Evolutionary conservation across 2,113 vertebrate genomes (phyloP).

Genomic region (Dermatemys mawii): DNA sequence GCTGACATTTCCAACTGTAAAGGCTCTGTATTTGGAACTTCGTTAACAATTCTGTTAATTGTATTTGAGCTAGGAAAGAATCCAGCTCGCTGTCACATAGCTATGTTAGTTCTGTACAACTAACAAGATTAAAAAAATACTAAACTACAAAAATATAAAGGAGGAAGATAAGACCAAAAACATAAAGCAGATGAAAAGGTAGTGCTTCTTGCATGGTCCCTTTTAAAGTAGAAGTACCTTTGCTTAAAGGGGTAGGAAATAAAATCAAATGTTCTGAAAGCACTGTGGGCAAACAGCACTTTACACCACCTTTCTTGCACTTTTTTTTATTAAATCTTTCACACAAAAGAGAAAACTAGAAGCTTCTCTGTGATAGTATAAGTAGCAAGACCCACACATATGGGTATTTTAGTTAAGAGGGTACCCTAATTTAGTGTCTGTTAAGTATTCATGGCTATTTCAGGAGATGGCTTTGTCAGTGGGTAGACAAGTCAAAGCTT

Average conservation of each 20-base stretch:
- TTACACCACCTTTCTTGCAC: not conserved
- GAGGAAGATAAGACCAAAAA: not conserved
- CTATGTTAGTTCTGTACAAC: slow-evolving; percentile 29
- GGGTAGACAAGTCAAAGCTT: not conserved
- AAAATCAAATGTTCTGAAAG: not conserved
- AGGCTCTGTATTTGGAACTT: slow-evolving; percentile 15
- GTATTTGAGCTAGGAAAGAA: slow-evolving; percentile 27
- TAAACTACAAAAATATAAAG: not conserved
- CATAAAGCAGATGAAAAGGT: not conserved
- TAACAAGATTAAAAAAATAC: not conserved
- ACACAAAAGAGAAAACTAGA: not conserved
- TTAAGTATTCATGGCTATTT: not conserved
- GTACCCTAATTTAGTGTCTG: not conserved
- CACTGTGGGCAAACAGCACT: not conserved
- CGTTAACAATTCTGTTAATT: slow-evolving; percentile 30
- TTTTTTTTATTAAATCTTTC: not conserved
- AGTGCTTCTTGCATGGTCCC: not conserved
- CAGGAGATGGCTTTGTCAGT: not conserved
- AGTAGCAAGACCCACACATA: not conserved
- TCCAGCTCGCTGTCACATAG: slow-evolving; percentile 28
- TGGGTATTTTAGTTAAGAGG: not conserved
- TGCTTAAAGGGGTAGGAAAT: not conserved
- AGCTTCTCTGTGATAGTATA: not conserved
- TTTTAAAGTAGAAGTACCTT: not conserved
- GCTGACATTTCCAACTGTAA: slow-evolving; percentile 40